Percentiles rank a stretch among this genome's conserved stretches.
Conservation (phyloP, 2,888 invertebrate species). For the Drosophila rellima region DNA sequence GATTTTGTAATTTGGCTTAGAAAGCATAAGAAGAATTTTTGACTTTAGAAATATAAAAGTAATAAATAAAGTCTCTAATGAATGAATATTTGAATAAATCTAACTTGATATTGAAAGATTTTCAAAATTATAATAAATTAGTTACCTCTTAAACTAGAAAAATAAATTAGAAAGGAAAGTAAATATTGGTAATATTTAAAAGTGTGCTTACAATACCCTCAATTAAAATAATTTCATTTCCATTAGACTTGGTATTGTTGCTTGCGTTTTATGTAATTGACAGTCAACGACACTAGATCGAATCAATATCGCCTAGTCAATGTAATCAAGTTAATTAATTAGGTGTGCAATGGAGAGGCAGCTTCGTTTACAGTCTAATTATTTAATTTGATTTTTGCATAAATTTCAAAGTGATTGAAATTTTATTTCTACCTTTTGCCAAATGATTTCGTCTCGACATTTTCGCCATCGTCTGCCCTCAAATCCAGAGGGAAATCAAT, state of each 20-base stretch:
- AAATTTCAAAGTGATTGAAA: constrained; percentile 53
- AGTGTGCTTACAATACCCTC: not conserved
- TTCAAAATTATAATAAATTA: too few relatives aligned
- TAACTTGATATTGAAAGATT: too few relatives aligned
- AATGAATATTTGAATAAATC: too few relatives aligned
- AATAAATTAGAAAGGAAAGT: too few relatives aligned
- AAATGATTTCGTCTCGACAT: constrained; percentile 15
- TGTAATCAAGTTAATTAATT: constrained; percentile 76
- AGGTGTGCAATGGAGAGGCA: constrained; percentile 45
- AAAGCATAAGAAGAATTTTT: not conserved
- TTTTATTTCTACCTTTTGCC: constrained; percentile 28
- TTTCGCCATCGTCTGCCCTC: constrained; percentile 30
- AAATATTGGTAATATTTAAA: not conserved
- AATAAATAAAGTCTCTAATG: not conserved
- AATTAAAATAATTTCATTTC: not conserved
- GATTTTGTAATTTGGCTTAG: not conserved
- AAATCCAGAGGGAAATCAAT: constrained; percentile 64
- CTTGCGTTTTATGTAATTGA: constrained; percentile 17
- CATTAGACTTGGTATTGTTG: constrained; percentile 12
- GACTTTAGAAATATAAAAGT: not conserved
- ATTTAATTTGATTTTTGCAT: constrained; percentile 71
- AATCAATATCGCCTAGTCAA: constrained; percentile 55
- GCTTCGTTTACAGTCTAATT: constrained; percentile 61
- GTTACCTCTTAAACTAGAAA: too few relatives aligned
- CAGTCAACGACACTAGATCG: constrained; percentile 23